Conservation (phyloP, 2,888 invertebrate genomes). For the Leptinotarsa haldemani region DNA sequence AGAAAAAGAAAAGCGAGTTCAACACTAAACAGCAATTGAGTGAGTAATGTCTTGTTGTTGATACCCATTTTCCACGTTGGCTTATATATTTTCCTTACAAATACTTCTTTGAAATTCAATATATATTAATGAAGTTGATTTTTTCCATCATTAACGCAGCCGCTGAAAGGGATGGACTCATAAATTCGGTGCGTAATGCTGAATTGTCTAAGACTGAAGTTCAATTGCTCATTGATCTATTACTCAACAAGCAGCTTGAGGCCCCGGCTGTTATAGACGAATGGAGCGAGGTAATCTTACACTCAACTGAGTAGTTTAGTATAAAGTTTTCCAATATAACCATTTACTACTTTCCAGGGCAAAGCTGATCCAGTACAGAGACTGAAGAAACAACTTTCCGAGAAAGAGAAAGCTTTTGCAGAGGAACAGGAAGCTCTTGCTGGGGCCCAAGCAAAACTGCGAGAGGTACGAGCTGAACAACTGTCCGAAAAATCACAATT, state of each 20-base stretch:
- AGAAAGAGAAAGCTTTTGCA: constrained; percentile 81
- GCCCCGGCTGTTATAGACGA: constrained; percentile 80
- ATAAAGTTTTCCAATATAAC: constrained; percentile 12
- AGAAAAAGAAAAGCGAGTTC: constrained; percentile 72
- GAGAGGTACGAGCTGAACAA: constrained; percentile 79
- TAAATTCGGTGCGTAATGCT: constrained; percentile 77
- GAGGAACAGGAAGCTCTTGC: constrained; percentile 82
- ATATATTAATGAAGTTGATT: constrained; percentile 21
- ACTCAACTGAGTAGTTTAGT: constrained; percentile 18
- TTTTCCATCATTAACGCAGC: constrained; percentile 63
- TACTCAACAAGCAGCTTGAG: constrained; percentile 89
- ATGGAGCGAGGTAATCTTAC: constrained; percentile 78
- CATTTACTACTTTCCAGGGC: constrained; percentile 67
- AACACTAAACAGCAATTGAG: constrained; percentile 69
- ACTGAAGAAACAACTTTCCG: constrained; percentile 87
- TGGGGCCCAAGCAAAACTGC: constrained; percentile 81
- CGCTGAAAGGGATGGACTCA: constrained; percentile 76
- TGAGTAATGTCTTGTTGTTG: constrained; percentile 56
- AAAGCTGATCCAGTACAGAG: constrained; percentile 87
- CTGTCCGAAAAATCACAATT: constrained; percentile 74
- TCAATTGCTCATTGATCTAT: constrained; percentile 88
- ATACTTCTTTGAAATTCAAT: neutral
- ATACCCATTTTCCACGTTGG: neutral
- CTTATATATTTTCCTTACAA: neutral
- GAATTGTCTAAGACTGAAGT: constrained; percentile 88